These are phyloP conservation scores for Scaptomyza hsui DNA, from an alignment of 1,140 invertebrate species.

Conservation along the genomic window DNA sequence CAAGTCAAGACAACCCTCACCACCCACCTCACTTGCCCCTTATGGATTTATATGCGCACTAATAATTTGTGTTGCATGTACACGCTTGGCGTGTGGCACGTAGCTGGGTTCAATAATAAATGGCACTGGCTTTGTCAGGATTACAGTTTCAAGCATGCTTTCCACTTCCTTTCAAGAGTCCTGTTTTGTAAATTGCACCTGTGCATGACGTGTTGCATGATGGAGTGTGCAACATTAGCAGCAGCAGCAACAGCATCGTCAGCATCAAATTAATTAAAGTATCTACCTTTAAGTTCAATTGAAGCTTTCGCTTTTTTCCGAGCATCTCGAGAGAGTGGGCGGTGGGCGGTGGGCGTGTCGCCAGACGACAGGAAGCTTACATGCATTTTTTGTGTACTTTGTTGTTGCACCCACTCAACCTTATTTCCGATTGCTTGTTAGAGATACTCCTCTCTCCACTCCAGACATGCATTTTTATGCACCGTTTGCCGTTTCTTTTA, in stretches of 20 bases:
- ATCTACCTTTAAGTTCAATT: conserved; percentile 45
- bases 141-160: conserved; percentile 74
- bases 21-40: neutral
- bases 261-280: conserved; percentile 71
- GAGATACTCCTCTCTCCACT: no score
- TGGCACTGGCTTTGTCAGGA: conserved; percentile 73
- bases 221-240: conserved; percentile 47
- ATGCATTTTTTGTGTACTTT: conserved; percentile 2
- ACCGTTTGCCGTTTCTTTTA: conserved; percentile 55
- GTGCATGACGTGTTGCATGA: conserved; percentile 62
- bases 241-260: conserved; percentile 2
- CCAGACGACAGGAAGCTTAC: conserved; percentile 16
- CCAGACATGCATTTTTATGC: conserved; percentile 78
- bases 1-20: neutral
- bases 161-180: conserved; percentile 11
- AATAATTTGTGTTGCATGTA: conserved; percentile 48
- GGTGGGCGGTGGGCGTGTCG: neutral
- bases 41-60: conserved; percentile 14
- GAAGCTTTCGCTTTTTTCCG: conserved; percentile 31
- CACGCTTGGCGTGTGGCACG: conserved; percentile 48
- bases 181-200: conserved; percentile 75
- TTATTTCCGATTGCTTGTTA: conserved; percentile 74
- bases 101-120: conserved; percentile 79
- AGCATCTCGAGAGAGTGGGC: neutral
- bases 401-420: conserved; percentile 42